Conservation (phyloP, 2,797 vertebrate genomes). For the Channallabes apus region DNA sequence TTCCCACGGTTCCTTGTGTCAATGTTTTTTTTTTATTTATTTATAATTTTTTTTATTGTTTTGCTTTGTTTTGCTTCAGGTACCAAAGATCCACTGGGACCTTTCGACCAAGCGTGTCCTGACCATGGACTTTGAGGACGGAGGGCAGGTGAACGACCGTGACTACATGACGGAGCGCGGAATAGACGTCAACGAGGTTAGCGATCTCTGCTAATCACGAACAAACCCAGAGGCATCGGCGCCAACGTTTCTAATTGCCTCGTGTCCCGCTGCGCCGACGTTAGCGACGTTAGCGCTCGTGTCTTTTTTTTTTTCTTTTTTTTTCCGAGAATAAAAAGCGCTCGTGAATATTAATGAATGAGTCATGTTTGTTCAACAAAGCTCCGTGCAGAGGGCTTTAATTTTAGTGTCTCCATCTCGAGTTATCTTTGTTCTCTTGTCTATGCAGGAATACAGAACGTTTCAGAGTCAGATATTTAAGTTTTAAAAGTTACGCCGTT, state of each 20-base stretch:
- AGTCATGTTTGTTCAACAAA: conserved; percentile 1
- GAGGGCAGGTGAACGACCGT: conserved; percentile 91
- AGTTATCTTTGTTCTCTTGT: background rate
- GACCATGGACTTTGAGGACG: conserved; percentile 94
- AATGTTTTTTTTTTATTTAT: background rate
- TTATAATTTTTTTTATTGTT: too few species aligned
- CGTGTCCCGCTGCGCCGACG: background rate
- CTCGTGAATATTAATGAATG: background rate
- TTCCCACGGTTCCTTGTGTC: background rate
- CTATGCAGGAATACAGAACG: too few species aligned
- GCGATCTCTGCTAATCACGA: background rate
- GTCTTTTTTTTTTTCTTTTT: too few species aligned
- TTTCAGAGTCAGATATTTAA: background rate
- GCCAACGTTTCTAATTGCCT: background rate
- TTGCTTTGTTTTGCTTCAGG: conserved; percentile 65
- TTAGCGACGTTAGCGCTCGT: too few species aligned
- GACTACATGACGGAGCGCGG: conserved; percentile 85
- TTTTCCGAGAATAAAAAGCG: background rate
- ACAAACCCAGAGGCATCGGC: background rate
- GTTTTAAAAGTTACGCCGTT: background rate
- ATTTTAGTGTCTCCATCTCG: background rate
- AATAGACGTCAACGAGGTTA: conserved; percentile 90
- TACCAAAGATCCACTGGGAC: conserved; percentile 92
- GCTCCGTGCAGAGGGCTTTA: background rate
- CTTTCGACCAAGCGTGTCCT: conserved; percentile 89